Conservation (phyloP, 2,888 invertebrate genomes). For the Euproctis similis region DNA sequence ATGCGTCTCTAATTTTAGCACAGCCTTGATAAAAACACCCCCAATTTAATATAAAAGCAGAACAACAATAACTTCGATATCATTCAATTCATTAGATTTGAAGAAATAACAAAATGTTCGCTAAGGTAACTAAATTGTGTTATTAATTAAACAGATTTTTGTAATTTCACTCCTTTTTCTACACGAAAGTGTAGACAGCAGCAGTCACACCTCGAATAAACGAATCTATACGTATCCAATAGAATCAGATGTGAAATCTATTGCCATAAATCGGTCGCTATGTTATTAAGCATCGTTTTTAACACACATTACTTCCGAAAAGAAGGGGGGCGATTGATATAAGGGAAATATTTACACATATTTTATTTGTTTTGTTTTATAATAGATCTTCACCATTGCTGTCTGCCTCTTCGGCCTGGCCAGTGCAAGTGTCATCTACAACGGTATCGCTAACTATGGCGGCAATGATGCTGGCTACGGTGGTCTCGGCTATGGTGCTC, state of each 20-base stretch:
- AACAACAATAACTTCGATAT: not conserved
- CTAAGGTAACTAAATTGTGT: slow-evolving; percentile 1
- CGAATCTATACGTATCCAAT: too few relatives aligned
- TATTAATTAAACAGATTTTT: too few relatives aligned
- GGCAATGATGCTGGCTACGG: slow-evolving; percentile 1
- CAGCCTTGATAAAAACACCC: too few relatives aligned
- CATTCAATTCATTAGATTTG: slow-evolving; percentile 1
- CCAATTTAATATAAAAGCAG: slow-evolving; percentile 1
- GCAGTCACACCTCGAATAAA: too few relatives aligned
- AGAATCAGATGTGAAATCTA: not conserved
- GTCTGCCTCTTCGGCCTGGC: slow-evolving; percentile 4
- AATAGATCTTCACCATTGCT: slow-evolving; percentile 1
- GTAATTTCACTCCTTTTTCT: too few relatives aligned
- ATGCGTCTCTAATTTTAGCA: too few relatives aligned
- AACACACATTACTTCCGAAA: not conserved
- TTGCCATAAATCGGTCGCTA: not conserved
- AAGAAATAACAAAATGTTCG: slow-evolving; percentile 3
- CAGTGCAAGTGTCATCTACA: not conserved
- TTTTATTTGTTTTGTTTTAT: not conserved
- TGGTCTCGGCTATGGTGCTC: too few relatives aligned
- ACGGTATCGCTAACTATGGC: not conserved
- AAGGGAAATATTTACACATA: too few relatives aligned
- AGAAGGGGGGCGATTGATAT: too few relatives aligned
- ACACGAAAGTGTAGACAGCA: too few relatives aligned
- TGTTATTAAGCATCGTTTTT: not conserved